Evolutionary conservation across 2,888 invertebrate genomes (phyloP).

Genomic region (Cheilosia grossa): DNA sequence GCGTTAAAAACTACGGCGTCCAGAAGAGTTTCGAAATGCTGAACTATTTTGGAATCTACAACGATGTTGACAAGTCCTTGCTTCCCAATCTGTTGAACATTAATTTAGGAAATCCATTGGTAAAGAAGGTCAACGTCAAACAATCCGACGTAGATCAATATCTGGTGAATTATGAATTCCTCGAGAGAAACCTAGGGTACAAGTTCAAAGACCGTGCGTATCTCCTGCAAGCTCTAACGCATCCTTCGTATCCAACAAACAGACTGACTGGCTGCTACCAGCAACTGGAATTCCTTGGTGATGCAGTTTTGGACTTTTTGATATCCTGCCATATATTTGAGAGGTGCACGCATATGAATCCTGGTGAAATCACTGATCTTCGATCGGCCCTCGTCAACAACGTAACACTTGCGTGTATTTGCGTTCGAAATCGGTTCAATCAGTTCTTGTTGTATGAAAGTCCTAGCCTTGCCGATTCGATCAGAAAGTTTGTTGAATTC

Average conservation of each 20-base stretch:
- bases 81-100: slow-evolving; percentile 80
- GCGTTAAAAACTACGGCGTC: slow-evolving; percentile 85
- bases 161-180: slow-evolving; percentile 82
- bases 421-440: slow-evolving; percentile 93
- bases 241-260: slow-evolving; percentile 93
- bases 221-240: slow-evolving; percentile 95
- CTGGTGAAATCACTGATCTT: slow-evolving; percentile 96
- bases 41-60: slow-evolving; percentile 87
- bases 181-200: slow-evolving; percentile 88
- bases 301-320: slow-evolving; percentile 95
- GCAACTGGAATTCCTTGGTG: slow-evolving; percentile 95
- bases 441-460: slow-evolving; percentile 87
- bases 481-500: slow-evolving; percentile 82
- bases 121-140: slow-evolving; percentile 80
- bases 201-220: slow-evolving; percentile 91
- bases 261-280: slow-evolving; percentile 94
- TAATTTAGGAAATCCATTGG: slow-evolving; percentile 78
- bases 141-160: slow-evolving; percentile 84
- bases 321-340: slow-evolving; percentile 95
- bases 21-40: slow-evolving; percentile 84
- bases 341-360: slow-evolving; percentile 87
- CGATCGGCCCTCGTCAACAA: slow-evolving; percentile 98
- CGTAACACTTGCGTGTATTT: slow-evolving; percentile 94
- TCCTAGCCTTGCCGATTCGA: slow-evolving; percentile 82
- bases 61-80: slow-evolving; percentile 80